Base-by-base conservation (phyloP, 2,113 vertebrate genomes). In the Bubo scandiacus region DNA sequence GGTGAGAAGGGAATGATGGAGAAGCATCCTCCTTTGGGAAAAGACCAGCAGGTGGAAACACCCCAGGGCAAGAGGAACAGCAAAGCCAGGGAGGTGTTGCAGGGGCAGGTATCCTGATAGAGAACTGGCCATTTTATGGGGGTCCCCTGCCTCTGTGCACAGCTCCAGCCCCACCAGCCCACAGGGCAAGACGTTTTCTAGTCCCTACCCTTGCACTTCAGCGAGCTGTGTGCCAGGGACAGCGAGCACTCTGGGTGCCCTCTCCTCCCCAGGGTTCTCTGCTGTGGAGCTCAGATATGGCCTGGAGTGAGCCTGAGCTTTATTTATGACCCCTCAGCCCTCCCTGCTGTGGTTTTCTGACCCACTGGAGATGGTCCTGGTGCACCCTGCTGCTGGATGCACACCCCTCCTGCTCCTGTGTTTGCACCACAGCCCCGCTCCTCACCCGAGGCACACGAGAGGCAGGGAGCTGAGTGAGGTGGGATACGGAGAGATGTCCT, bases 321-420 rank as follows among this genome's bases (percentile, higher is more conserved):
- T 80, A 59, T 15, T 63, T 12, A 40, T 73, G 59, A 26, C 32
- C 18, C 15, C 30, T 79, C 59, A 61, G 30, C 26, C n/a, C 30
- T 61, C 30, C 47, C 7, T 51, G 42, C 42, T 45, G 16, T 16
- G 29, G 43, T 20, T 58, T 43, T 71, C 38, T 29, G 27, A 34
- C 3, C 2, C 23, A 22, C 22, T 2, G 2, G 32, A 45, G 51
- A 16, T 55, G 51, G 23, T 81, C 30, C 9, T 0, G 0, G 52
- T 49, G 18, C 17, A 27, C 36, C 10, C 29, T 51, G 32, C 15
- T 2, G 2, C 45, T 42, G 81, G 25, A 30, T 1, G 0, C n/a
- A 5, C 0, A 0, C 5, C 10, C 9, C 38, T 79, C 32, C 2
- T 3, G 52, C 26, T 86, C 20, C 42, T 2, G 4, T 15, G 23